Conservation (phyloP, 2,797 vertebrate species). For the Tapirus indicus region DNA sequence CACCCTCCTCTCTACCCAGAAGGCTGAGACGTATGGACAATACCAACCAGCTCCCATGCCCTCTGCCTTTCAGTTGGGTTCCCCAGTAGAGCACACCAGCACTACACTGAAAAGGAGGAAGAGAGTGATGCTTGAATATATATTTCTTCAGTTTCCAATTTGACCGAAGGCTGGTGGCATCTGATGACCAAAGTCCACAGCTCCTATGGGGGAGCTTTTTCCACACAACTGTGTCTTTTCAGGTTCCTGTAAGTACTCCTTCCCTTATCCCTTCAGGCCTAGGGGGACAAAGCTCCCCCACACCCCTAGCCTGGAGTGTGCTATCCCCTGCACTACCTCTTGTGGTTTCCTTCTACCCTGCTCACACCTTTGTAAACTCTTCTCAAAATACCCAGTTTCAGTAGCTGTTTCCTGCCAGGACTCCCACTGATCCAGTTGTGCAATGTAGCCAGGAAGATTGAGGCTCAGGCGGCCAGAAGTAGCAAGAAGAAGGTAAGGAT, state of each 20-base stretch:
- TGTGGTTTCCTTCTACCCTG: not conserved
- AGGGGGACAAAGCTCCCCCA: not conserved
- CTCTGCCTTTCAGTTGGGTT: not conserved
- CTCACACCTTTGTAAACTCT: not conserved
- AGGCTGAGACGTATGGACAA: not conserved
- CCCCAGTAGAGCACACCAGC: accelerated
- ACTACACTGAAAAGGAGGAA: not conserved
- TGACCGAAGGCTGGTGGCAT: not conserved
- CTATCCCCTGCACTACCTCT: not conserved
- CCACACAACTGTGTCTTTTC: not conserved
- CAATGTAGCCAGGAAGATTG: not conserved
- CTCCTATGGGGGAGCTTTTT: not conserved
- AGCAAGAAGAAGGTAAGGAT: not conserved
- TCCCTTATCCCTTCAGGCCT: not conserved
- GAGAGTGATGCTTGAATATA: not conserved
- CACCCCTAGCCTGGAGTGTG: accelerated
- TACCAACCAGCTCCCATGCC: not conserved
- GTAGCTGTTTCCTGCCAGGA: not conserved
- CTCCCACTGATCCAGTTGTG: not conserved
- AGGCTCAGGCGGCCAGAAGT: not conserved
- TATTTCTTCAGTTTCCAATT: not conserved
- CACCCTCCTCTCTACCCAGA: not conserved
- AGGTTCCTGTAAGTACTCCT: not conserved
- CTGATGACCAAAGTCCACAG: not conserved
- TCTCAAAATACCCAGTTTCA: not conserved